Base-by-base conservation (phyloP, 2,888 invertebrate genomes). In the Xylocampa areola region DNA sequence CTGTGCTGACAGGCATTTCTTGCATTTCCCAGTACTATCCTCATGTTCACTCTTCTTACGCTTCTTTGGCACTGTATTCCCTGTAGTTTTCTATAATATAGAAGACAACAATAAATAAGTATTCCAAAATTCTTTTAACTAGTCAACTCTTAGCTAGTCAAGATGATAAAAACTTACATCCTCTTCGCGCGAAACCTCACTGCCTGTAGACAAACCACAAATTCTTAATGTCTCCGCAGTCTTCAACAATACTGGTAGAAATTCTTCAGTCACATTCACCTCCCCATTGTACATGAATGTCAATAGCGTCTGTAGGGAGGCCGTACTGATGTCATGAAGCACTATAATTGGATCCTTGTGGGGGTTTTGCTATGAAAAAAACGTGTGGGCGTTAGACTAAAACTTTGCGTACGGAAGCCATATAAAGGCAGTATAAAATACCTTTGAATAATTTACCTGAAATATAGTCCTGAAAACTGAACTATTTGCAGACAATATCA, bases 241-340 rank as follows among this genome's bases (percentile, higher is more conserved):
- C 84, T 96, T 95, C 58, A 96, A 84, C 43, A 96, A 88, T 51
- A 96, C 94, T 33, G 95, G 95, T 68, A 96, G 88, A 79, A 96
- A 96, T 75, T 96, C 96, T 78, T 96, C 96, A 39, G 96, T 95
- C 39, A 96, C 96, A 87, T 96, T 96, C 14, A 96, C 96, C 86
- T 96, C 96, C 4, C 96, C 96, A 79, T 96, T 95, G 81, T 96
- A 96, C 94, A 96, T 96, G 84, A 96, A 96, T 79, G 95, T 95
- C 68, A 96, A 90, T 41, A 96, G 83, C 21, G 96, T 95, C 76
- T 95, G 94, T 78, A 96, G 87, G 76, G 96, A 96, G 67, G 94
- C 94, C 70, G 95, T 95, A 82, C 95, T 95, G 75, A 96, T 96
- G 90, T 96, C 96, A 86, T 96, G 95, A 58, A 96, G 94, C 77